A percentile compares a stretch with the other conserved stretches of the same genome.
Conservation (phyloP, 2,888 invertebrate species). For the Litoditis marina region DNA sequence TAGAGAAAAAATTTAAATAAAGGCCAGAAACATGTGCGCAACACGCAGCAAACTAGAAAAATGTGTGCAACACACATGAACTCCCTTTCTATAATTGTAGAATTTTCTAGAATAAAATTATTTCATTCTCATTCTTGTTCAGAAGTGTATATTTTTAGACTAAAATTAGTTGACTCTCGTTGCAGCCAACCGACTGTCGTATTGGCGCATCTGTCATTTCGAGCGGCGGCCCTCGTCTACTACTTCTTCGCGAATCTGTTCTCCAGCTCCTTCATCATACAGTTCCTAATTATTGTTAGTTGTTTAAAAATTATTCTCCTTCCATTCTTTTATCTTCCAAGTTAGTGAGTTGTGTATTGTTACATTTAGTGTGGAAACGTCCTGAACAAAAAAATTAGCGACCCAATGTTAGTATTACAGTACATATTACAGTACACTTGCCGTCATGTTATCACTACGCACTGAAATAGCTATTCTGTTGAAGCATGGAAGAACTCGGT, state of each 20-base stretch:
- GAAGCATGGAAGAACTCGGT: too few species aligned
- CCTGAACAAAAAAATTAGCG: not conserved
- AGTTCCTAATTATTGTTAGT: constrained; percentile 80
- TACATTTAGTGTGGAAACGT: not conserved
- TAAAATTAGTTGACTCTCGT: constrained; percentile 12
- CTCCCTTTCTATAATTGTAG: not conserved
- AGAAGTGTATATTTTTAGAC: not conserved
- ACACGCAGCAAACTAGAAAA: too few species aligned
- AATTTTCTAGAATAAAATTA: not conserved
- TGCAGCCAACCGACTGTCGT: constrained; percentile 55
- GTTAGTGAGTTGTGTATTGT: not conserved
- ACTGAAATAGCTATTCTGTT: too few species aligned
- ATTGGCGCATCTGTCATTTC: constrained; percentile 72
- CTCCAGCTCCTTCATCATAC: constrained; percentile 87
- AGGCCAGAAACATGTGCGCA: too few species aligned
- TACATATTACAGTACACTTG: too few species aligned
- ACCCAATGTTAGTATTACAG: too few species aligned
- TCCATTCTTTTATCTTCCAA: too few species aligned
- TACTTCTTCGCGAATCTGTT: constrained; percentile 88
- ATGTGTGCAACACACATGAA: too few species aligned
- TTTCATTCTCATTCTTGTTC: not conserved
- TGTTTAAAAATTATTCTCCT: not conserved
- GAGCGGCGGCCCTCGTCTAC: constrained; percentile 74
- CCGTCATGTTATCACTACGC: too few species aligned
- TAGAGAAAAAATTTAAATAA: too few species aligned